Conservation (phyloP, 1,140 invertebrate genomes). For the Pseudomyrmex sp. region DNA sequence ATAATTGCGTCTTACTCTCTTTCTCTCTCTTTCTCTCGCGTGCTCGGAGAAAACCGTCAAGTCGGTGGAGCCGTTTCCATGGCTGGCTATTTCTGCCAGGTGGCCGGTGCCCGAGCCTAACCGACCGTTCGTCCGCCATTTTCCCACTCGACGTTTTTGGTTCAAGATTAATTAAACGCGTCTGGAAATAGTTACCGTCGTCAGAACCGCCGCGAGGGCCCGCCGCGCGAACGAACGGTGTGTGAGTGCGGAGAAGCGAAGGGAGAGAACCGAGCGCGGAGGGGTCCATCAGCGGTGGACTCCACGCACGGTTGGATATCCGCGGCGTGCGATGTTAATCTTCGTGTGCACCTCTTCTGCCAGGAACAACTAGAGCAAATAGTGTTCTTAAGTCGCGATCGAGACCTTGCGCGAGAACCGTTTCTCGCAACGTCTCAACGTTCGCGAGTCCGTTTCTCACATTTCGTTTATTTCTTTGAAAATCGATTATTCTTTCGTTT, state of each 20-base stretch:
- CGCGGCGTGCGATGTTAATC: conserved; percentile 74
- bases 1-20: neutral
- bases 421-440: neutral
- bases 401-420: conserved; percentile 6
- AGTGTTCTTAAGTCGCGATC: conserved; percentile 62
- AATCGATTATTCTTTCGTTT: too few relatives aligned
- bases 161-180: conserved; percentile 83
- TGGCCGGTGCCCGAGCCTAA: conserved; percentile 67
- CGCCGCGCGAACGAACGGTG: neutral
- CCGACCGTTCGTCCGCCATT: conserved; percentile 71
- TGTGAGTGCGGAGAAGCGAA: neutral
- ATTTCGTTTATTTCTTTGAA: neutral
- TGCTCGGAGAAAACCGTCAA: conserved; percentile 44
- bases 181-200: conserved; percentile 79
- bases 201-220: conserved; percentile 20
- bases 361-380: conserved; percentile 51
- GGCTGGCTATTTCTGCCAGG: conserved; percentile 82
- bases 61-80: conserved; percentile 56
- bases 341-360: conserved; percentile 44
- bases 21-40: conserved; percentile 6
- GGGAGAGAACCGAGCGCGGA: neutral
- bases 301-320: conserved; percentile 59
- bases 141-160: conserved; percentile 79
- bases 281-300: conserved; percentile 25
- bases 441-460: neutral